These are phyloP conservation scores for Glyptemys insculpta DNA, from an alignment of 2,797 vertebrate species.

Conservation along the genomic window DNA sequence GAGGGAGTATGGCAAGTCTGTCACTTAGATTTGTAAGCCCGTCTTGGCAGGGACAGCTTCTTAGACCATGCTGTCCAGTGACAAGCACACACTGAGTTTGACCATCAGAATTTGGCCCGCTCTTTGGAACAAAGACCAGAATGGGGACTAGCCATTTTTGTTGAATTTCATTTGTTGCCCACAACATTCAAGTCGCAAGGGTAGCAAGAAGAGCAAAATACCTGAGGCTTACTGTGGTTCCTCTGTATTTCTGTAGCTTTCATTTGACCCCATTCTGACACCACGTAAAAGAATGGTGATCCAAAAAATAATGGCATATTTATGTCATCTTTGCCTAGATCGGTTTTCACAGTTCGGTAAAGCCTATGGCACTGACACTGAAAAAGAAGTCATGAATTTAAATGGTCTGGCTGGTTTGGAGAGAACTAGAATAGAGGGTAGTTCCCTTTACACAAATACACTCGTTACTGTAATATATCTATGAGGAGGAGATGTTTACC, in stretches of 20 bases:
- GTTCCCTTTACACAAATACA: no score
- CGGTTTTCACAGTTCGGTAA: background rate
- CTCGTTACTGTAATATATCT: background rate
- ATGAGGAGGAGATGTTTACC: background rate
- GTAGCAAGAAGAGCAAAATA: background rate
- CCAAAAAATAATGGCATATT: background rate
- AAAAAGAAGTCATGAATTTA: background rate
- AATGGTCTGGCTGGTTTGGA: background rate
- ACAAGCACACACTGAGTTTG: background rate
- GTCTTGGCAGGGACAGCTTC: background rate
- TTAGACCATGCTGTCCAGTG: background rate
- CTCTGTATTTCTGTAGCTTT: background rate
- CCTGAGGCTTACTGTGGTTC: background rate
- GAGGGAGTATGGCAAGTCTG: background rate
- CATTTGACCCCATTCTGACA: background rate
- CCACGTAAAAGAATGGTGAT: background rate
- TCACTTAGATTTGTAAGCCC: background rate
- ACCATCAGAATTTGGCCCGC: background rate
- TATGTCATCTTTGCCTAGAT: background rate
- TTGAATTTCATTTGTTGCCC: background rate
- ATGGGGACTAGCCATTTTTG: background rate
- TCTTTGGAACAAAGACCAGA: background rate
- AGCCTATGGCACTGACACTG: background rate
- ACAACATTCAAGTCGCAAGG: background rate
- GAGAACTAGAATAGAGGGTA: no score